Evolutionary conservation across 2,113 vertebrate genomes (phyloP), one percentile per base, ranked within the genome.

Genomic region (Gadus macrocephalus): DNA sequence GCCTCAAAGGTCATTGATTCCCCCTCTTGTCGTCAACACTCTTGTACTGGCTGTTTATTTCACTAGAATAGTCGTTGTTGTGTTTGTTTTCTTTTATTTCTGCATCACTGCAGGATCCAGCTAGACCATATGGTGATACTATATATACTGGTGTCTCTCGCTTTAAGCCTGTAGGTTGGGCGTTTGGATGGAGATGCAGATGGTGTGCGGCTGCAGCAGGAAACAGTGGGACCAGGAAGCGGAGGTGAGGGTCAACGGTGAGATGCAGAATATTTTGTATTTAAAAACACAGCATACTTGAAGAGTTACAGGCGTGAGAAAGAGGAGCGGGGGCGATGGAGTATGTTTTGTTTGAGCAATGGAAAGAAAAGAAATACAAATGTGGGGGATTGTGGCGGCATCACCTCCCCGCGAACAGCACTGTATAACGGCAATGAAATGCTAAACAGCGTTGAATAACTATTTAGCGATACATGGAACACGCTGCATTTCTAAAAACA

Each of bases 1-100:
- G 66, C 67, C 60, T 72, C 64, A 69, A 53, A 72, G 76, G 82
- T 84, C 79, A 80, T 68, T 66, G 15, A 53, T 61, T 58, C 2
- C 11, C 55, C 55, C 55, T 56, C 14, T 12, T 58, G 55, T 58
- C 4, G 55, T 58, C 42, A 14, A 49, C 42, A 2, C 16, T 56
- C 4, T 56, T 56, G 55, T 15, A 5, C 1, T 58, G 3, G 55
- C 5, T 58, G 15, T 16, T 58, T 49, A 49, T 49, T 49, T 49
- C 42, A 9, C 42, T 9, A 49, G 8, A 49, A 11, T 9, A n/a
- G n/a, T 58, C 16, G 15, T 58, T 17, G 55, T n/a, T 58, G n/a
- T 58, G 1, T 16, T 58, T 58, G 55, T 17, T 17, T 58, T 58
- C n/a, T 58, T 14, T 58, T 58, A 5, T 58, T 58, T 14, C 3